phyloP scores from a whole-genome alignment of 2,113 vertebrate genomes.

The Rhineura floridana region DNA sequence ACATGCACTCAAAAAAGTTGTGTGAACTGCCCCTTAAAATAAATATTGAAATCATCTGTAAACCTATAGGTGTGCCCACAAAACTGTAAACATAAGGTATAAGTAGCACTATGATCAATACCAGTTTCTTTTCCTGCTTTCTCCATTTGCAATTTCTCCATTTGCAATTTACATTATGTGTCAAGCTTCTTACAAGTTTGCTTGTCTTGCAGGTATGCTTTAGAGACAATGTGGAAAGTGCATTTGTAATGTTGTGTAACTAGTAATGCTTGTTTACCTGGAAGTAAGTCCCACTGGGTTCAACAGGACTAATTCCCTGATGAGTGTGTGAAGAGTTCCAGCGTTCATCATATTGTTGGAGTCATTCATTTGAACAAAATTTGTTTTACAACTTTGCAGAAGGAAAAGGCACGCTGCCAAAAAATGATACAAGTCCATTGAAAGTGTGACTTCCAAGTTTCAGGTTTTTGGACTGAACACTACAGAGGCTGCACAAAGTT shows the following conservation, averaged over 20 bases:
- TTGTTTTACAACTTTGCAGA: constrained; percentile 40
- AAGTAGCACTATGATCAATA: not conserved
- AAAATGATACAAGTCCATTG: constrained; percentile 39
- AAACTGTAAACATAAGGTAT: not conserved
- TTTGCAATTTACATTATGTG: not conserved
- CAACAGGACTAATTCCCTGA: not conserved
- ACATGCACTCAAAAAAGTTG: not conserved
- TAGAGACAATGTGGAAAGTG: not conserved
- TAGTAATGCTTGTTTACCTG: not conserved
- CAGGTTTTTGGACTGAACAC: constrained; percentile 23
- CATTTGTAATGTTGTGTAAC: constrained; percentile 38
- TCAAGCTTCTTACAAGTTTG: not conserved
- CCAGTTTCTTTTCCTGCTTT: not conserved
- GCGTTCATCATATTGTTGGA: not conserved
- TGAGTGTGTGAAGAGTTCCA: constrained; percentile 7
- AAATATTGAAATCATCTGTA: not conserved
- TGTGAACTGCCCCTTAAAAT: accelerated
- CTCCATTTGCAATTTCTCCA: too few relatives aligned
- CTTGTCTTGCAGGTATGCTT: not conserved
- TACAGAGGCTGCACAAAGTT: constrained; percentile 34
- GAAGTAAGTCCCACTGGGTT: too few relatives aligned
- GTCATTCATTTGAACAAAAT: not conserved
- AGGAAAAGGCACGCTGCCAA: constrained; percentile 33
- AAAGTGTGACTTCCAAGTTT: constrained; percentile 15
- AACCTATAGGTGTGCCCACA: constrained; percentile 22